These are phyloP conservation scores for Alethe castanea DNA, from an alignment of 2,113 vertebrate species.

Conservation along the genomic window DNA sequence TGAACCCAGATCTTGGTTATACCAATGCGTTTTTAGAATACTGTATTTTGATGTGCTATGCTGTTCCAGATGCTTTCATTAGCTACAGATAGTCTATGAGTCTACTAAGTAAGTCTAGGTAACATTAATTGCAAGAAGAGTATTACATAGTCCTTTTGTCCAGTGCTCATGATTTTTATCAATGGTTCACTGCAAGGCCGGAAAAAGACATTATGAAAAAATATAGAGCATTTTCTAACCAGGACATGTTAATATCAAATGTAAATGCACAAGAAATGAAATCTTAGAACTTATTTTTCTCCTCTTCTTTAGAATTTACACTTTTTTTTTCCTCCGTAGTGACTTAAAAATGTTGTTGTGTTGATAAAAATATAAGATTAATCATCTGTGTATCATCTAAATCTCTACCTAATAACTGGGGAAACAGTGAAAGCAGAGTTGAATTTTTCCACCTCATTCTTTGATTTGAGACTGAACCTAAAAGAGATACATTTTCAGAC, in stretches of 20 bases:
- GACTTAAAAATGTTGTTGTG: not conserved
- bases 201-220: not conserved
- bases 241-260: not conserved
- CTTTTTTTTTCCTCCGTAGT: not conserved
- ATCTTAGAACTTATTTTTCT: not conserved
- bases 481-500: not conserved
- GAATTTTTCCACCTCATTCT: not conserved
- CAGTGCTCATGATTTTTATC: not conserved
- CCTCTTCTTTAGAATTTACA: not conserved
- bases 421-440: not conserved
- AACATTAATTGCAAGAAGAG: not conserved
- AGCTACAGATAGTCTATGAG: not conserved
- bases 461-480: not conserved
- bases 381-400: not conserved
- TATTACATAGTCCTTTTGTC: not conserved
- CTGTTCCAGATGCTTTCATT: not conserved
- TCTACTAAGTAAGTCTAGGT: not conserved
- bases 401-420: not conserved
- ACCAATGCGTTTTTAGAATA: not conserved
- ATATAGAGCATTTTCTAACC: not conserved
- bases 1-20: not conserved
- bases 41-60: slow-evolving; percentile 4
- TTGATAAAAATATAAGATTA: not conserved
- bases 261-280: not conserved
- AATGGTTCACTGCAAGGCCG: not conserved